phyloP scores from a whole-genome alignment of 2,888 invertebrate species.

The Troglohyphantes excavatus region DNA sequence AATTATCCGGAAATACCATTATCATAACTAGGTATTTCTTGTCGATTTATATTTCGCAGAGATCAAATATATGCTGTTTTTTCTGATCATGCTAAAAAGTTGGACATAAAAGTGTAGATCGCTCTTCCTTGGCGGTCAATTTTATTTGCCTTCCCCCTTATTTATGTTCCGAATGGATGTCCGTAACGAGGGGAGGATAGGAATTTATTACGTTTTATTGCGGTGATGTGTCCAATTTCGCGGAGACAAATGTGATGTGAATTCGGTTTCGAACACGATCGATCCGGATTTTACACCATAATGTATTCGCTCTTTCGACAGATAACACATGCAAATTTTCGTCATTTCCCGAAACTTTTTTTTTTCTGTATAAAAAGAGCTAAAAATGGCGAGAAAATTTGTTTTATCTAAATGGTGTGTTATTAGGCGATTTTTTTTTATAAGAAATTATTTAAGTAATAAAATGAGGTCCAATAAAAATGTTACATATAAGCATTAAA shows the following conservation, averaged over 20 bases:
- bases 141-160: constrained; percentile 33
- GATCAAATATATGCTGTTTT: too few species aligned
- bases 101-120: constrained; percentile 15
- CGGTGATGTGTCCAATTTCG: constrained; percentile 64
- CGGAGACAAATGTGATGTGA: constrained; percentile 48
- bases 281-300: constrained; percentile 7
- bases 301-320: constrained; percentile 5
- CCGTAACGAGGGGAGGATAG: constrained; percentile 58
- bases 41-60: too few species aligned
- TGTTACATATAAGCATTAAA: too few species aligned
- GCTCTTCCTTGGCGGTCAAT: not conserved
- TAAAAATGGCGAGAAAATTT: not conserved
- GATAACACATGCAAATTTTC: constrained; percentile 24
- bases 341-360: not conserved
- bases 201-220: constrained; percentile 71
- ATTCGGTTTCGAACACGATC: constrained; percentile 26
- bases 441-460: not conserved
- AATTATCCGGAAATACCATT: too few species aligned
- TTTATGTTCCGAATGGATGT: constrained; percentile 42
- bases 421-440: too few species aligned
- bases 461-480: too few species aligned
- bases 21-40: too few species aligned
- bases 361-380: not conserved
- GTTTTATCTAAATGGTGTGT: not conserved
- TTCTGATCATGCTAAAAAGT: constrained; percentile 22